Base-by-base conservation (phyloP, 2,797 vertebrate genomes). In the Botia kubotai region DNA sequence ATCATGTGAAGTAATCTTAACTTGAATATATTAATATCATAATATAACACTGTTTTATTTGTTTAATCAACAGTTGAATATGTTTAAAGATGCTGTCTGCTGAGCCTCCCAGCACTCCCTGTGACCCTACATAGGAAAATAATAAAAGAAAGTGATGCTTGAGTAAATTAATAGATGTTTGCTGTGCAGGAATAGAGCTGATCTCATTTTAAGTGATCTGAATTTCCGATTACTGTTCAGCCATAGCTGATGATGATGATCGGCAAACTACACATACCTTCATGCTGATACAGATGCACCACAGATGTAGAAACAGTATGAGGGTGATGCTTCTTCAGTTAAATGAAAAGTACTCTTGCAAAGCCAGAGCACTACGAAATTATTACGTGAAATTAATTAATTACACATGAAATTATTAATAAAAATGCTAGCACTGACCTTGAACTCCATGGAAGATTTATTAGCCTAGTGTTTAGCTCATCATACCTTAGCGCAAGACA, bases 371-470 rank as follows among this genome's bases (percentile, higher is more conserved):
- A 58, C 69, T 69, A 70, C 1, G 75, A 69, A 29, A 58, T 26
- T 26, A 58, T 46, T 36, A 71, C n/a, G n/a, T n/a, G n/a, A n/a
- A n/a, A n/a, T n/a, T n/a, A n/a, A n/a, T n/a, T n/a, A n/a, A n/a
- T n/a, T n/a, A n/a, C n/a, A n/a, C n/a, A 70, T 2, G 75, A 69
- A 29, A 58, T 26, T 26, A 58, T 46, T 36, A 71, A 69, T 50
- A 23, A 21, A 78, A 63, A 62, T 17, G n/a, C 39, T 72, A 6
- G 33, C 52, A 21, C 23, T 39, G 17, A 68, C 65, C 43, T 58
- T 23, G 26, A 66, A n/a, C 17, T 48, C 63, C 10, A 23, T 79
- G 70, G 14, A 71, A 76, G 68, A 76, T 48, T 68, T 70, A 72
- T 58, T 75, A 62, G 26, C 26, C 60, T 63, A 19, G 33, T 13